Evolutionary conservation across 1,140 invertebrate genomes (phyloP).

Genomic region (Bicyclus anynana): DNA sequence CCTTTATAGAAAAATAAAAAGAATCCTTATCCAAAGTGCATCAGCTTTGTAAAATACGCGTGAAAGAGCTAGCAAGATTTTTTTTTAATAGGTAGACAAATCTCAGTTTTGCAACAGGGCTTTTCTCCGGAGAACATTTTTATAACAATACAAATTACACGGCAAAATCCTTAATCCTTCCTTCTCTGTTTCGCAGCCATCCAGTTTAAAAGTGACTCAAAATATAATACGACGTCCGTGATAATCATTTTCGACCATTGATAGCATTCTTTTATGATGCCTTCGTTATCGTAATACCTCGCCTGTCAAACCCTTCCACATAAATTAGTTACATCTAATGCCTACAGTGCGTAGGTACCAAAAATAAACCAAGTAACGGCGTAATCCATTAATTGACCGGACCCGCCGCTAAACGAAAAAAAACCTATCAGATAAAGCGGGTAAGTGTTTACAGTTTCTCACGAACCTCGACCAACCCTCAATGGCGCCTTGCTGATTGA

Average conservation of each 20-base stretch:
- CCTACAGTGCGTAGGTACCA: slow-evolving; percentile 46
- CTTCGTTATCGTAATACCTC: slow-evolving; percentile 53
- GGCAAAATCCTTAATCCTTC: not conserved
- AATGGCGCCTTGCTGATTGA: slow-evolving; percentile 75
- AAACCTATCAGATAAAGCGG: slow-evolving; percentile 72
- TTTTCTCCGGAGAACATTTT: not conserved
- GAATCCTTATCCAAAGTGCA: too few species aligned
- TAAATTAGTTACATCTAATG: slow-evolving; percentile 66
- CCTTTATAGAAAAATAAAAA: too few species aligned
- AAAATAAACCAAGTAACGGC: slow-evolving; percentile 74
- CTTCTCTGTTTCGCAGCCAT: not conserved
- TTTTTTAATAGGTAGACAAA: too few species aligned
- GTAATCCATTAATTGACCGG: slow-evolving; percentile 74
- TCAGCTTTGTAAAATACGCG: too few species aligned
- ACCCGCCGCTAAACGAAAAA: slow-evolving; percentile 65
- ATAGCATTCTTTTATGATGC: slow-evolving; percentile 30
- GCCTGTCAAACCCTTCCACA: slow-evolving; percentile 65
- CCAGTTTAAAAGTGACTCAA: not conserved
- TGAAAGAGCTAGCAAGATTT: too few species aligned
- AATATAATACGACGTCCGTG: not conserved
- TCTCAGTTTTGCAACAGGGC: too few species aligned
- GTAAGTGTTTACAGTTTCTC: slow-evolving; percentile 76
- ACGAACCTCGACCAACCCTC: slow-evolving; percentile 69
- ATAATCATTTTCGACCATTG: slow-evolving; percentile 27
- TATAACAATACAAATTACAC: not conserved